A percentile compares a stretch with the other conserved stretches of the same genome.
Evolutionary conservation across 2,113 vertebrate genomes (phyloP).

Genomic region (Nyctereutes procyonoides): DNA sequence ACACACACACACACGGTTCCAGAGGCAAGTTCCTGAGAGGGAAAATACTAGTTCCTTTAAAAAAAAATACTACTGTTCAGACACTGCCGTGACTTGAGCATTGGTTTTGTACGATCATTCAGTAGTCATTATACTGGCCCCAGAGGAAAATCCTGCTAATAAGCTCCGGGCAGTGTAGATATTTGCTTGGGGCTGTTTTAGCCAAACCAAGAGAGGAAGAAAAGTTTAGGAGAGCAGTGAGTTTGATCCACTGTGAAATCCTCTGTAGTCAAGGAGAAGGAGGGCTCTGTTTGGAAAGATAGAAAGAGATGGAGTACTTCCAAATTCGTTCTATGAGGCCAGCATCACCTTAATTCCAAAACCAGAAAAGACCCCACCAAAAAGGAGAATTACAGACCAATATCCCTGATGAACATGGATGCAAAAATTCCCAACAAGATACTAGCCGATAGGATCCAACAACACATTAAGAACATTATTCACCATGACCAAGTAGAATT

Average conservation of each 20-base stretch:
- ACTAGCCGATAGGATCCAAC: too few species aligned
- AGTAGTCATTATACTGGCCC: neutral
- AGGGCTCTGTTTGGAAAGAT: too few species aligned
- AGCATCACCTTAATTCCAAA: too few species aligned
- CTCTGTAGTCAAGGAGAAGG: neutral
- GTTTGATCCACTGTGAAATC: neutral
- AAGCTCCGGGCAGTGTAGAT: neutral
- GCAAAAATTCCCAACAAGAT: too few species aligned
- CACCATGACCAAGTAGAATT: too few species aligned
- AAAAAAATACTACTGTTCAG: neutral
- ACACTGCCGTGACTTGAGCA: neutral
- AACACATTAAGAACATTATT: too few species aligned
- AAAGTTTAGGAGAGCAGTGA: neutral
- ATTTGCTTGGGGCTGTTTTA: neutral
- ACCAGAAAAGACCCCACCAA: too few species aligned
- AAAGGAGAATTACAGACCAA: too few species aligned
- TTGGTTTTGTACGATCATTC: neutral
- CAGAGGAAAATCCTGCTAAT: neutral
- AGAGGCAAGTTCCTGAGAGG: neutral
- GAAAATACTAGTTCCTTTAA: neutral
- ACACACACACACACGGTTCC: too few species aligned
- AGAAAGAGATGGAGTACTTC: too few species aligned
- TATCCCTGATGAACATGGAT: too few species aligned
- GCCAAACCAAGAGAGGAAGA: neutral
- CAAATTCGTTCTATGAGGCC: too few species aligned